Base-by-base conservation (phyloP, 2,888 invertebrate genomes). In the Pandemis heparana region DNA sequence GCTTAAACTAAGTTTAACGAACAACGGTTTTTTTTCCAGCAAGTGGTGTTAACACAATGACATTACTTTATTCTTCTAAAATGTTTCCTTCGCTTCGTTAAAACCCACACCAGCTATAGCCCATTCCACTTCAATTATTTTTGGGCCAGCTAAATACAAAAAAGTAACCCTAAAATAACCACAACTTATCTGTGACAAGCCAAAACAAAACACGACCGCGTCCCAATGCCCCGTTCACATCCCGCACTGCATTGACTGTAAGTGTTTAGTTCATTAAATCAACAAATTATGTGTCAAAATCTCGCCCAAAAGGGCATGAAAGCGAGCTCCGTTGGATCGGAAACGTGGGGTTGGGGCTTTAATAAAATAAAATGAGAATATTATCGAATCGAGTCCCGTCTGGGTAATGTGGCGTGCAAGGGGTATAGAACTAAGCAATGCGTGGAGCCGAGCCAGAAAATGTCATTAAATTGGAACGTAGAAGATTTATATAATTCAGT, bases 281-380 rank as follows among this genome's bases (percentile, higher is more conserved):
- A 90, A 86, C 89, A 90, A 92, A 91, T 91, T 88, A 89, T 82
- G 88, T 90, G 90, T 87, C 89, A 88, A 89, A 88, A 88, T 87
- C 83, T 85, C 80, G 81, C 84, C 85, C 82, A 80, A 85, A 85
- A 85, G 80, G 82, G 83, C 84, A 85, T 83, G 83, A 82, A 84
- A 84, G 84, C 84, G 84, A 79, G 78, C 82, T 71, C 79, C 81
- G 80, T 76, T 84, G 84, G 79, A 82, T 85, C 85, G 86, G 83
- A 84, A 87, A 79, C 81, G 77, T 75, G 79, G 84, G 82, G 83
- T 80, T 80, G 82, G 83, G 87, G 83, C 81, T 84, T 89, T 88
- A 90, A 91, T 91, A 91, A 88, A 90, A 92, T 89, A 85, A 87
- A 91, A 91, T 89, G 91, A 82, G 90, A 89, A 89, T 90, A 89